A percentile compares a stretch with the other conserved stretches of the same genome.
phyloP scores from a whole-genome alignment of 1,140 invertebrate genomes.

The Macrocentrus cingulum region DNA sequence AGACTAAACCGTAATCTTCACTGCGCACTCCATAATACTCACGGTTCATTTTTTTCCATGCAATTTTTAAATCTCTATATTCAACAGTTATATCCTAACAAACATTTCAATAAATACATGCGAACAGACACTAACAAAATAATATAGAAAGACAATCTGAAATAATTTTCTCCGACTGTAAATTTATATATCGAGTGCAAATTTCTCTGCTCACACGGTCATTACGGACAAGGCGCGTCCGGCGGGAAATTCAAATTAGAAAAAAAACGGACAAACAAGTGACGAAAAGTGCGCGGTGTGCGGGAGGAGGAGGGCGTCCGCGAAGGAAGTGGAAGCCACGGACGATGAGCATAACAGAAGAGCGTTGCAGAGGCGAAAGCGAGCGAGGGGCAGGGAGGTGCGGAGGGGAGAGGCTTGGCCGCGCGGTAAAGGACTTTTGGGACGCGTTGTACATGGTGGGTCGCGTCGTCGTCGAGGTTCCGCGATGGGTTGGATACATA shows the following conservation, averaged over 20 bases:
- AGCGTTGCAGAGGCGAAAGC: neutral
- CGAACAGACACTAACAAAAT: too few relatives aligned
- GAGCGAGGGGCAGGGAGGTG: conserved; percentile 2
- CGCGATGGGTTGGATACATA: conserved; percentile 34
- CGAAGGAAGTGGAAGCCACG: neutral
- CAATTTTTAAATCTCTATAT: too few relatives aligned
- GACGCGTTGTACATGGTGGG: conserved; percentile 32
- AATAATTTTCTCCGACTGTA: too few relatives aligned
- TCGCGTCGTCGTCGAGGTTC: conserved; percentile 25
- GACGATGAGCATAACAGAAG: neutral
- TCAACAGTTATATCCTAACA: too few relatives aligned
- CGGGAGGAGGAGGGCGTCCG: neutral
- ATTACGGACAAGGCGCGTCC: too few relatives aligned
- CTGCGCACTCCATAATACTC: too few relatives aligned
- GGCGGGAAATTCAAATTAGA: conserved; percentile 16
- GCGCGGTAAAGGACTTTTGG: conserved; percentile 30
- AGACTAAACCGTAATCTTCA: too few relatives aligned
- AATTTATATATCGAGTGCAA: too few relatives aligned
- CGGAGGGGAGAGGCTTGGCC: neutral
- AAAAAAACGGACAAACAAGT: neutral
- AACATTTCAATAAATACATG: too few relatives aligned
- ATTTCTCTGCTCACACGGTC: too few relatives aligned
- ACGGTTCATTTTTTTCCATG: too few relatives aligned
- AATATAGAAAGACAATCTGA: too few relatives aligned
- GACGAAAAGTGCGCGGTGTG: neutral